A percentile compares a stretch with the other conserved stretches of the same genome.
phyloP scores from a whole-genome alignment of 2,113 vertebrate species.

The Plotosus lineatus region DNA sequence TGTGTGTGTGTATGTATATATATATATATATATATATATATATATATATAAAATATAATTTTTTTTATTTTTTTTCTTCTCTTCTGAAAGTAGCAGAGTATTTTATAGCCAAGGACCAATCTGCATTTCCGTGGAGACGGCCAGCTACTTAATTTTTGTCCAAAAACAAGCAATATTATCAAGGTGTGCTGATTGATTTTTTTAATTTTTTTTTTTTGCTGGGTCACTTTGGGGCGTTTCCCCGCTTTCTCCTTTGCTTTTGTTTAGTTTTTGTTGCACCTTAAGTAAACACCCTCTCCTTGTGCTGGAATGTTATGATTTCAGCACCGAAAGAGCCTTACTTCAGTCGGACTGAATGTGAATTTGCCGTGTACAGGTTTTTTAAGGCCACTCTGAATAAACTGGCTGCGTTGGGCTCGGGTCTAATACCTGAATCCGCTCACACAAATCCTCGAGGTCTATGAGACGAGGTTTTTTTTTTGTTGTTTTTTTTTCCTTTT shows the following conservation, averaged over 20 bases:
- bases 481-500: background rate
- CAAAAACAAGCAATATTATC: constrained; percentile 52
- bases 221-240: constrained; percentile 39
- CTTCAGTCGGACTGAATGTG: constrained; percentile 56
- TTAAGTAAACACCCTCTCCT: constrained; percentile 55
- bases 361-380: constrained; percentile 48
- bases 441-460: constrained; percentile 34
- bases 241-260: too few species aligned
- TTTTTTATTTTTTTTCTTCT: background rate
- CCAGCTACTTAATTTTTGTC: constrained; percentile 41
- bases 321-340: constrained; percentile 54
- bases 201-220: constrained; percentile 38
- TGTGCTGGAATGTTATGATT: constrained; percentile 34
- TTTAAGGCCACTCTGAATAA: constrained; percentile 44
- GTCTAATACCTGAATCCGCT: constrained; percentile 25
- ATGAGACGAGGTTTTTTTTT: constrained; percentile 18
- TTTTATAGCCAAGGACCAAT: constrained; percentile 51
- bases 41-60: too few species aligned
- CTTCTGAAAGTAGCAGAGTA: constrained; percentile 21
- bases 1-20: too few species aligned
- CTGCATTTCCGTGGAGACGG: constrained; percentile 28
- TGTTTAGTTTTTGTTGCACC: constrained; percentile 44
- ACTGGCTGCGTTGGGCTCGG: constrained; percentile 26
- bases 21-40: too few species aligned
- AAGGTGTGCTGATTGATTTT: constrained; percentile 46